Percentiles rank a stretch among this genome's conserved stretches.
Conservation (phyloP, 2,113 vertebrate species). For the Xiphorhynchus elegans region DNA sequence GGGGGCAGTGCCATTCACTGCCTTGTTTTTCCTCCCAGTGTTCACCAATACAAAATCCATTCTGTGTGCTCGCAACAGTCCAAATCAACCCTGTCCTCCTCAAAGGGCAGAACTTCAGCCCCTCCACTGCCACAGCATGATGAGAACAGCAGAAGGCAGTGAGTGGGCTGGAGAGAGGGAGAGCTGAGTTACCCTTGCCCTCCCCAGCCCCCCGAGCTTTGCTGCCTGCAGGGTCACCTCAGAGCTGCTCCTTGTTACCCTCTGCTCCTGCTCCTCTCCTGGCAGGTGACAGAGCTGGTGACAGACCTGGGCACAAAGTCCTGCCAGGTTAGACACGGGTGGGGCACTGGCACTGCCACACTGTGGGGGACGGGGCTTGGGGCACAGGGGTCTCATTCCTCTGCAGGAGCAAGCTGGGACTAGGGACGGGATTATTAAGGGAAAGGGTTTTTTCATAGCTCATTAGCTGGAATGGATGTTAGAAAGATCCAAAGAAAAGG, state of each 20-base stretch:
- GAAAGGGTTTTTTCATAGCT: background rate
- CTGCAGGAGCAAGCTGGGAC: background rate
- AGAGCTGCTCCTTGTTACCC: background rate
- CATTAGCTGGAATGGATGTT: background rate
- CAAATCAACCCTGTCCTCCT: background rate
- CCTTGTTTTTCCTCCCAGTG: background rate
- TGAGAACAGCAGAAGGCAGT: background rate
- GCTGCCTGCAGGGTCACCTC: background rate
- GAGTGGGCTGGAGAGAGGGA: background rate
- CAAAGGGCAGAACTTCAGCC: background rate
- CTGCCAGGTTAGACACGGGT: accelerated
- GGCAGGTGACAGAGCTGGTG: background rate
- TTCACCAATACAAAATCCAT: background rate
- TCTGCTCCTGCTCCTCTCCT: background rate
- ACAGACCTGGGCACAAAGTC: background rate
- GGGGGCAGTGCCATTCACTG: background rate
- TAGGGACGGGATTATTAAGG: background rate
- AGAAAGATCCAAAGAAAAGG: background rate
- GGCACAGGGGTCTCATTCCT: background rate
- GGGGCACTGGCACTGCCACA: background rate
- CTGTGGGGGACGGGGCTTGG: background rate
- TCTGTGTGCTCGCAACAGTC: background rate
- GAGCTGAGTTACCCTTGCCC: background rate
- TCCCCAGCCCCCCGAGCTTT: background rate
- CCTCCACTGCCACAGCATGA: background rate